These are phyloP conservation scores for Arnoldichthys spilopterus DNA, from an alignment of 2,797 vertebrate genomes.

Conservation along the genomic window DNA sequence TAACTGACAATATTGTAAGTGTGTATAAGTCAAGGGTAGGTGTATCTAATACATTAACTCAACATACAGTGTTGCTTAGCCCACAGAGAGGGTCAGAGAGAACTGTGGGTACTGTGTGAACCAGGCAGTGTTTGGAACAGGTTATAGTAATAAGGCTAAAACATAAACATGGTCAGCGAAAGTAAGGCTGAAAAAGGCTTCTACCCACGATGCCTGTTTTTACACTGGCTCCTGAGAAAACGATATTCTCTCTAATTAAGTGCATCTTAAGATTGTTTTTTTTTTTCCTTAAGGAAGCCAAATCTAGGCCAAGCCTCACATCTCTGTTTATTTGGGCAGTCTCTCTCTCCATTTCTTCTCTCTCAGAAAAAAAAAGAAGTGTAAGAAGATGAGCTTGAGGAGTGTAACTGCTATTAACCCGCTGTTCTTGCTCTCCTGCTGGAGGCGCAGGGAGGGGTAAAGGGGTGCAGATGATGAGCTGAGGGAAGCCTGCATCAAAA, in stretches of 20 bases:
- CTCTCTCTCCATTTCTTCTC: neutral
- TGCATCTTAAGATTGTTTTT: neutral
- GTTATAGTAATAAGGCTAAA: neutral
- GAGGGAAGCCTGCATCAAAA: conserved; percentile 58
- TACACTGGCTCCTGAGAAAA: neutral
- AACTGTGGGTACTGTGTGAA: no score
- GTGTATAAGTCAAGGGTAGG: neutral
- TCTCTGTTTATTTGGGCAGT: conserved; percentile 3
- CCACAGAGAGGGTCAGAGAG: neutral
- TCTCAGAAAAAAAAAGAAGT: neutral
- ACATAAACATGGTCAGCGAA: neutral
- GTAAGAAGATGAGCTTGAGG: conserved; percentile 13
- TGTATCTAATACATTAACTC: neutral
- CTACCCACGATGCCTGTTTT: neutral
- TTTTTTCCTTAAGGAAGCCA: conserved; percentile 29
- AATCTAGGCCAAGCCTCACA: conserved; percentile 28
- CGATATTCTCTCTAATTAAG: conserved; percentile 4
- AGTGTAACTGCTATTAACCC: conserved; percentile 20
- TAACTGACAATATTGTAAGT: no score
- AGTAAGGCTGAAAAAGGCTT: neutral
- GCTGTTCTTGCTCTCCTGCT: conserved; percentile 21
- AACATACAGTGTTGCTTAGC: neutral
- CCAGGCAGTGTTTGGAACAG: neutral
- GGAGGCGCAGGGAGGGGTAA: neutral
- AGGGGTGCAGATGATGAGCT: conserved; percentile 6